phyloP scores from a whole-genome alignment of 1,140 invertebrate species.

The Thalassaphorura encarpata region DNA sequence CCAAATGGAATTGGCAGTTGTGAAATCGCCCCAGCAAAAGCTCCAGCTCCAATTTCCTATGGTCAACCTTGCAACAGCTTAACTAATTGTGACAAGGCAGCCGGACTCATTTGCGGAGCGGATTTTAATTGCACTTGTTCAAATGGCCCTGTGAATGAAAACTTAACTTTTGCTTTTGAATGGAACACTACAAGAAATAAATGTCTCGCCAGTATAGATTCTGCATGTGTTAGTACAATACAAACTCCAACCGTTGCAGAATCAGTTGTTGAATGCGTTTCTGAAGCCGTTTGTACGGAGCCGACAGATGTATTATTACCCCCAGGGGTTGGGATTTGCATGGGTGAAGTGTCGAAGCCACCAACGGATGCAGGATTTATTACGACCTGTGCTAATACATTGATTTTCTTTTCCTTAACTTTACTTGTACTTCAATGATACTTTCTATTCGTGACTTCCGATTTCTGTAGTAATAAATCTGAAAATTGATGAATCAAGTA shows the following conservation, averaged over 20 bases:
- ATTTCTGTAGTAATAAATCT: too few relatives aligned
- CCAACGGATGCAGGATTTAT: too few relatives aligned
- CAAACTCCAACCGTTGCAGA: background rate
- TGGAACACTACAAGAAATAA: background rate
- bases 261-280: background rate
- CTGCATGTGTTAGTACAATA: background rate
- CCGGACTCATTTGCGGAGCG: background rate
- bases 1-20: background rate
- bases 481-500: too few relatives aligned
- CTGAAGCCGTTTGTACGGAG: background rate
- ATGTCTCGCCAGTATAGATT: background rate
- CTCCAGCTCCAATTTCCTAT: background rate
- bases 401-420: too few relatives aligned
- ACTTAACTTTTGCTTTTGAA: background rate
- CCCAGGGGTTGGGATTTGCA: background rate
- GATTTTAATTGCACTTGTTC: background rate
- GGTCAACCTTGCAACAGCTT: background rate
- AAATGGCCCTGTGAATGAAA: background rate
- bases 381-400: too few relatives aligned
- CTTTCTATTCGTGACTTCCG: too few relatives aligned
- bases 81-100: background rate
- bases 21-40: background rate
- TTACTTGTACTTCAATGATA: too few relatives aligned
- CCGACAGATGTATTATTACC: background rate
- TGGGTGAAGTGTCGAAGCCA: too few relatives aligned